phyloP scores from a whole-genome alignment of 2,888 invertebrate genomes.

The Nycteola revayana region DNA sequence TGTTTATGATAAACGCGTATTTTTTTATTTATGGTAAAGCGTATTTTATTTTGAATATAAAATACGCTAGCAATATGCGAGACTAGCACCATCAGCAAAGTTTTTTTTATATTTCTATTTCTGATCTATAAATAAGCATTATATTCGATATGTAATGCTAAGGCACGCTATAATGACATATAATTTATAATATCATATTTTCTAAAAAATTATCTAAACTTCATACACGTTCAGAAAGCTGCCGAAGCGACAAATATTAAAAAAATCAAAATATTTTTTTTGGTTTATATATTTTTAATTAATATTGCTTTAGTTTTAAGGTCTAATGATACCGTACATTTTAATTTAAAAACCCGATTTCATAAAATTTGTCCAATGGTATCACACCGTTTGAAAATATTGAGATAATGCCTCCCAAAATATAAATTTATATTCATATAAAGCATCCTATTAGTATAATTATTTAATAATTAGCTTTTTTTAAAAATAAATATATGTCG shows the following conservation, averaged over 20 bases:
- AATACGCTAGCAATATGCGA: no score
- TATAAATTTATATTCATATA: conserved; percentile 18
- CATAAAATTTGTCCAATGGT: no score
- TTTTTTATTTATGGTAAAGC: no score
- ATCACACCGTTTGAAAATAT: neutral
- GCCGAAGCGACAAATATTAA: conserved; percentile 7
- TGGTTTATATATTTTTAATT: conserved; percentile 3
- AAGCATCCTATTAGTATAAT: conserved; percentile 36
- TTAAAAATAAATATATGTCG: neutral
- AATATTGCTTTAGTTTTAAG: conserved; percentile 16
- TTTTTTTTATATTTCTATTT: no score
- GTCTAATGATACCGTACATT: no score
- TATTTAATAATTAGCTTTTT: conserved; percentile 1
- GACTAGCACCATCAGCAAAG: no score
- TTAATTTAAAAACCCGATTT: no score
- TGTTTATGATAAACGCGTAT: no score
- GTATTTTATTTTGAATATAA: no score
- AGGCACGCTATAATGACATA: conserved; percentile 31
- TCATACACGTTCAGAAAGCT: conserved; percentile 11
- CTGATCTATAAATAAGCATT: neutral
- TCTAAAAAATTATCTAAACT: conserved; percentile 15
- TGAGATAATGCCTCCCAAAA: conserved; percentile 40
- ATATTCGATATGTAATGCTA: conserved; percentile 30
- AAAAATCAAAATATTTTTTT: conserved; percentile 2
- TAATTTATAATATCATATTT: conserved; percentile 10